These are phyloP conservation scores for Tanytarsus gracilentus DNA, from an alignment of 2,888 invertebrate genomes.

Conservation along the genomic window DNA sequence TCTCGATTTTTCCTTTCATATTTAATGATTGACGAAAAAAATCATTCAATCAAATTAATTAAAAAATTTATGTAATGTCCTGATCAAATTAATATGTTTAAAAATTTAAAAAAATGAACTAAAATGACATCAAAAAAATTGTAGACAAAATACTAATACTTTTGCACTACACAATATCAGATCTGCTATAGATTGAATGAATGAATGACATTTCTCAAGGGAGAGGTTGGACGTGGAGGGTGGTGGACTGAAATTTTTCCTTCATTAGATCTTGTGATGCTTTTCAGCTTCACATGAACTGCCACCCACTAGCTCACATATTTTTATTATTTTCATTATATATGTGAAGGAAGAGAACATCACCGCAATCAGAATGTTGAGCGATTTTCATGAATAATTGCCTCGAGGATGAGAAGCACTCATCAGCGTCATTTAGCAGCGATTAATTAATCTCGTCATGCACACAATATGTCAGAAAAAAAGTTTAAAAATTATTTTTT, in stretches of 20 bases:
- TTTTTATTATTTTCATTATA: no score
- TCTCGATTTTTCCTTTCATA: no score
- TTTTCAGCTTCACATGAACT: no score
- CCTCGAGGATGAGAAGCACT: neutral
- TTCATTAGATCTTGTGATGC: neutral
- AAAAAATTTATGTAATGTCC: no score
- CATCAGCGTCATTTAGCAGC: constrained; percentile 17
- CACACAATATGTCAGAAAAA: constrained; percentile 6
- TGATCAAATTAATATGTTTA: no score
- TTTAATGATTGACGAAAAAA: no score
- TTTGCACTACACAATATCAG: constrained; percentile 11
- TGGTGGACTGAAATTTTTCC: neutral
- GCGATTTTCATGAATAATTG: neutral
- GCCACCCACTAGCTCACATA: no score
- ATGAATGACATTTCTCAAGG: constrained; percentile 1
- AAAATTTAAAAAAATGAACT: no score
- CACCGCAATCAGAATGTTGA: neutral
- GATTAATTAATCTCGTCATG: constrained; percentile 27
- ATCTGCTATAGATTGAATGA: constrained; percentile 14
- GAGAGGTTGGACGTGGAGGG: neutral
- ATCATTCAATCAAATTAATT: no score
- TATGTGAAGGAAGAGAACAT: no score
- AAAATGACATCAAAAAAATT: constrained; percentile 27
- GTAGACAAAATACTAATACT: constrained; percentile 22
- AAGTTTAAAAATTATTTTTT: neutral